Percentiles rank a stretch among this genome's conserved stretches.
These are phyloP conservation scores for Epistrophe grossulariae DNA, from an alignment of 2,888 invertebrate species.

Conservation along the genomic window DNA sequence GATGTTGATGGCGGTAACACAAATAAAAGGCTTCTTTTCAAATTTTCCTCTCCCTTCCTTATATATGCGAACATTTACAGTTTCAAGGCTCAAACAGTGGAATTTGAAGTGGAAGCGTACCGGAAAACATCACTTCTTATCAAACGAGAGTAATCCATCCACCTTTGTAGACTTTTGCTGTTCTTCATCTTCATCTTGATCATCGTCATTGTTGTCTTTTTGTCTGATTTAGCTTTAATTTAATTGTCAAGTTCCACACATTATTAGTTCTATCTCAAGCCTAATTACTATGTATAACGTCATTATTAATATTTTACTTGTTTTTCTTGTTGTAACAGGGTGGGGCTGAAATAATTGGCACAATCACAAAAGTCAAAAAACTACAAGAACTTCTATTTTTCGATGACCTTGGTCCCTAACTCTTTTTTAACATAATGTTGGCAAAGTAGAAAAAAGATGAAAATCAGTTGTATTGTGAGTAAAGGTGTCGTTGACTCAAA, in stretches of 20 bases:
- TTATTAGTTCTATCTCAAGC: slow-evolving; percentile 23
- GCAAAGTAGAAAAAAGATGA: no score
- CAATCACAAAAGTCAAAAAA: neutral
- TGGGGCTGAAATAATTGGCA: neutral
- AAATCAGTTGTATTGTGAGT: no score
- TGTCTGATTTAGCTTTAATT: slow-evolving; percentile 20
- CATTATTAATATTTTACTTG: neutral
- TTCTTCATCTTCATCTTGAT: slow-evolving; percentile 1
- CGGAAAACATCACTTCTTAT: slow-evolving; percentile 37
- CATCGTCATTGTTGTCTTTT: neutral
- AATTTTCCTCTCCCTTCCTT: slow-evolving; percentile 44
- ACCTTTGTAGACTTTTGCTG: slow-evolving; percentile 38
- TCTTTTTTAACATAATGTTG: no score
- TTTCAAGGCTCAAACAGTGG: slow-evolving; percentile 29
- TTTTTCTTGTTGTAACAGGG: slow-evolving; percentile 6
- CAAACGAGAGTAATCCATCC: slow-evolving; percentile 46
- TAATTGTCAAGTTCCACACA: slow-evolving; percentile 38
- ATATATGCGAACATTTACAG: slow-evolving; percentile 49
- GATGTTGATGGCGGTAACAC: slow-evolving; percentile 41
- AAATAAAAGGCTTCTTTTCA: slow-evolving; percentile 53
- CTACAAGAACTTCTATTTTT: no score
- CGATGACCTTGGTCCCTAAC: no score
- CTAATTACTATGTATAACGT: neutral
- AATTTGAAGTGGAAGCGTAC: slow-evolving; percentile 11
- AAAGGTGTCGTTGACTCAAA: no score